phyloP scores from a whole-genome alignment of 1,140 invertebrate genomes.

The Subanguina moxae region DNA sequence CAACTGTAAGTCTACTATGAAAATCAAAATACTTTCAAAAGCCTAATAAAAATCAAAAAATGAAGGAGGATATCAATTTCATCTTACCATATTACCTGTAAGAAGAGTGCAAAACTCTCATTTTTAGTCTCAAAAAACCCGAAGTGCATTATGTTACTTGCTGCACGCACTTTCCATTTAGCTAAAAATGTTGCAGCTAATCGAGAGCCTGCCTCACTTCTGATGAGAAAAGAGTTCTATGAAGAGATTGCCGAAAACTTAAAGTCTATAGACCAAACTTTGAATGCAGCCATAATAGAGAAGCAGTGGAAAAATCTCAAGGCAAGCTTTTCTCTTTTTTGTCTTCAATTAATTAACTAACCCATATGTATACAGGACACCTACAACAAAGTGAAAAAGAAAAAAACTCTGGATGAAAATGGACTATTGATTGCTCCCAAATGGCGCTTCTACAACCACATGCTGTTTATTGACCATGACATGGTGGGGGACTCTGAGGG shows the following conservation, averaged over 20 bases:
- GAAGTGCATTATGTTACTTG: not conserved
- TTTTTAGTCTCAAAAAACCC: not conserved
- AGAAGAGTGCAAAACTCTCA: no score
- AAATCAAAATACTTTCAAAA: not conserved
- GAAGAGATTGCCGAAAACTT: not conserved
- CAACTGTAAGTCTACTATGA: not conserved
- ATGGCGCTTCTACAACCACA: constrained; percentile 1
- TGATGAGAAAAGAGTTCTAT: not conserved
- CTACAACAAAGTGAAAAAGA: constrained; percentile 1
- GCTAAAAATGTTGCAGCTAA: not conserved
- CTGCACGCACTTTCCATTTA: constrained; percentile 4
- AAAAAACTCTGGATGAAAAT: not conserved
- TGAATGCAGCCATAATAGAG: not conserved
- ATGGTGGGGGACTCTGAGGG: not conserved
- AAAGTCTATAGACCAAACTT: not conserved
- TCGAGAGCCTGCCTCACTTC: not conserved
- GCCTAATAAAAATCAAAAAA: no score
- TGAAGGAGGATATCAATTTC: no score
- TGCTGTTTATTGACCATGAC: not conserved
- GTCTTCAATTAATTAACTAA: not conserved
- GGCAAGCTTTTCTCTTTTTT: not conserved
- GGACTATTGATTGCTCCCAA: not conserved
- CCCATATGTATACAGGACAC: not conserved
- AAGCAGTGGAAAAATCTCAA: constrained; percentile 4
- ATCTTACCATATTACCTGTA: no score